Conservation (phyloP, 92 coral and sea anemone genomes). For the Phenganax subtilis region DNA sequence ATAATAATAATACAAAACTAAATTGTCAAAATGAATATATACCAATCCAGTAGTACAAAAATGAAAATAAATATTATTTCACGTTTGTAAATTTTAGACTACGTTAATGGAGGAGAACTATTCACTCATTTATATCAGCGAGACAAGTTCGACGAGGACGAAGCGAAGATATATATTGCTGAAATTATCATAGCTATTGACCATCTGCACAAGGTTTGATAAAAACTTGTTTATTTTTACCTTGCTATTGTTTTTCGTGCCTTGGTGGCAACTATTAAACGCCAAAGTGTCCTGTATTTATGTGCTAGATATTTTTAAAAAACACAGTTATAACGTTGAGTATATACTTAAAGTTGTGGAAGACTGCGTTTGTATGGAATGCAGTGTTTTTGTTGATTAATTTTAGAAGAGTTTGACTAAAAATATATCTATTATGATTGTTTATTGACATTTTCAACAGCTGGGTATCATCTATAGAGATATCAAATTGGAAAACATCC, state of each 20-base stretch:
- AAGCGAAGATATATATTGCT: conserved; percentile 87
- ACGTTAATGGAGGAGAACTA: conserved; percentile 92
- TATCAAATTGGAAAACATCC: conserved; percentile 88
- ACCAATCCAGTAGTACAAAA: background rate
- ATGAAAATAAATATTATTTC: background rate
- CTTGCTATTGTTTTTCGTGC: background rate
- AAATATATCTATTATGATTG: background rate
- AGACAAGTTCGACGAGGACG: conserved; percentile 88
- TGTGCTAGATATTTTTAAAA: no score
- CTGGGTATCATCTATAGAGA: conserved; percentile 98
- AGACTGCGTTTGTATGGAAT: no score
- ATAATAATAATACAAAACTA: no score
- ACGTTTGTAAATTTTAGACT: conserved; percentile 50
- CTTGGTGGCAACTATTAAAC: background rate
- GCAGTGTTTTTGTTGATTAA: background rate
- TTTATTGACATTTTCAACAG: conserved; percentile 48
- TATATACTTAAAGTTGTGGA: no score
- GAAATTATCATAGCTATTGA: conserved; percentile 91
- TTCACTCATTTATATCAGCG: conserved; percentile 95
- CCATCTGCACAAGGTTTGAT: conserved; percentile 82
- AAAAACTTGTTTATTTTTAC: conserved; percentile 22
- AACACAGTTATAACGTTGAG: no score
- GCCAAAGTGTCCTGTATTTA: no score
- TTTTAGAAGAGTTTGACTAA: conserved; percentile 2
- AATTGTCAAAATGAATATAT: no score